Percentiles rank a stretch among this genome's conserved stretches.
phyloP scores from a whole-genome alignment of 2,797 vertebrate species.

The Toxotes lorentzi region DNA sequence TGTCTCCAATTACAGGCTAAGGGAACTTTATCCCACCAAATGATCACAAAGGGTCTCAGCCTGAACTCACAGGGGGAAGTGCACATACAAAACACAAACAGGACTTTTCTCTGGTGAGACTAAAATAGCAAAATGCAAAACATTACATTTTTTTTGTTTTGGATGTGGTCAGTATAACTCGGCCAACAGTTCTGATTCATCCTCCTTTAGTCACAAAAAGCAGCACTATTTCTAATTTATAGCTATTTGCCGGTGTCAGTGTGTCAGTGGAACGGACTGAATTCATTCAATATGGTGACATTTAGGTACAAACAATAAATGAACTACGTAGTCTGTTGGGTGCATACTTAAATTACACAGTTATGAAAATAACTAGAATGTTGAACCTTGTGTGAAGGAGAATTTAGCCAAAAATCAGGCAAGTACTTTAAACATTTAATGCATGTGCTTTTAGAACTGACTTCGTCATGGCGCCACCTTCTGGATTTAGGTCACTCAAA shows the following conservation, averaged over 20 bases:
- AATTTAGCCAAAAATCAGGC: neutral
- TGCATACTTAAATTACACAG: neutral
- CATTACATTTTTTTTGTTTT: neutral
- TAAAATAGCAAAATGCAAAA: neutral
- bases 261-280: too few relatives aligned
- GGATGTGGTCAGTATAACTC: neutral
- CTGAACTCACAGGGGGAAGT: slow-evolving; percentile 21
- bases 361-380: neutral
- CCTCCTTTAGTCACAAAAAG: neutral
- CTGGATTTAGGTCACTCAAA: slow-evolving; percentile 27
- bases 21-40: slow-evolving; percentile 51
- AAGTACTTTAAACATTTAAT: neutral
- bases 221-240: neutral
- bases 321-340: neutral
- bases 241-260: neutral
- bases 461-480: slow-evolving; percentile 43
- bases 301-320: neutral
- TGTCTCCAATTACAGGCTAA: slow-evolving; percentile 60
- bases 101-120: slow-evolving; percentile 13
- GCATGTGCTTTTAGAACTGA: neutral
- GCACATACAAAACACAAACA: slow-evolving; percentile 23
- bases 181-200: neutral
- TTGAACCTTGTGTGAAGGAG: neutral
- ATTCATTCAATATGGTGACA: neutral
- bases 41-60: slow-evolving; percentile 48